phyloP scores from a whole-genome alignment of 2,797 vertebrate species.

The Rachycentron canadum region DNA sequence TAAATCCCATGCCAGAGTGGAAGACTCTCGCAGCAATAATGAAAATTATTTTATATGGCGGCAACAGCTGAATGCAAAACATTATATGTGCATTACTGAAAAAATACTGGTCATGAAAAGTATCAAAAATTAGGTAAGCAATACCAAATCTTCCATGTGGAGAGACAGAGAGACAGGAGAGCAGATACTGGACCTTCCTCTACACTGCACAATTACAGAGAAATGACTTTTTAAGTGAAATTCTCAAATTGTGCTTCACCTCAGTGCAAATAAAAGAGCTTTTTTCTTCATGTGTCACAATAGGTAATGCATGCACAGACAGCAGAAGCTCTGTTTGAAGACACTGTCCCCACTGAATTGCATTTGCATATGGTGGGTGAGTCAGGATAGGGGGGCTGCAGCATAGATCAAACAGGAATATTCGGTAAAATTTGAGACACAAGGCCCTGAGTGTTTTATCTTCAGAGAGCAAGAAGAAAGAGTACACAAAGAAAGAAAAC shows the following conservation, averaged over 20 bases:
- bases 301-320: slow-evolving; percentile 48
- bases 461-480: slow-evolving; percentile 36
- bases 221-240: slow-evolving; percentile 25
- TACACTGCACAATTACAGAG: slow-evolving; percentile 6
- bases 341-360: slow-evolving; percentile 48
- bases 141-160: background rate
- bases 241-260: slow-evolving; percentile 19
- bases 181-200: background rate
- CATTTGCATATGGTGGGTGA: slow-evolving; percentile 60
- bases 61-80: background rate
- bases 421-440: slow-evolving; percentile 41
- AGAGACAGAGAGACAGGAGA: background rate
- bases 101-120: background rate
- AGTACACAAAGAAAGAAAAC: slow-evolving; percentile 36
- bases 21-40: background rate
- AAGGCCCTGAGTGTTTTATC: slow-evolving; percentile 18
- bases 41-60: background rate
- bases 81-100: background rate
- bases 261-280: slow-evolving; percentile 28
- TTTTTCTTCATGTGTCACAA: slow-evolving; percentile 35
- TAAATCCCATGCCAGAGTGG: background rate
- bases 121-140: background rate
- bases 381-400: slow-evolving; percentile 12
- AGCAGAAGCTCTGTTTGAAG: slow-evolving; percentile 58
- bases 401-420: slow-evolving; percentile 57